Conservation (phyloP, 2,113 vertebrate species). For the Hippoglossus stenolepis region DNA sequence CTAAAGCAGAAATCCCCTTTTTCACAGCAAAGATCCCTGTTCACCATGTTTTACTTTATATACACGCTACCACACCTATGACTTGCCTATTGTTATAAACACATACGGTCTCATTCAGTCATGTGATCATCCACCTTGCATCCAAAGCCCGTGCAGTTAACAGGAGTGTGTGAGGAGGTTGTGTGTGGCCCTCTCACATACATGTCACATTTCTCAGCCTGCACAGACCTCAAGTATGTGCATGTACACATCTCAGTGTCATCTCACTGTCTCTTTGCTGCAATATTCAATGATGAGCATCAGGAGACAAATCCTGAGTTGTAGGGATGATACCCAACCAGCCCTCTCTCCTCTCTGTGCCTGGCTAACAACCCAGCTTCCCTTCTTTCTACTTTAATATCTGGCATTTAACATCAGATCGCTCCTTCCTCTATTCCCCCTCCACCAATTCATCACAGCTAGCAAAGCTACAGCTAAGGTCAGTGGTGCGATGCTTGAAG, state of each 20-base stretch:
- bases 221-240: no score
- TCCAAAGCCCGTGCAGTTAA: conserved; percentile 29
- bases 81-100: not conserved
- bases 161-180: conserved; percentile 27
- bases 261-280: not conserved
- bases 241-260: no score
- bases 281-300: not conserved
- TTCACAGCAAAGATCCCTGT: not conserved
- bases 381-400: no score
- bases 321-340: not conserved
- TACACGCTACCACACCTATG: not conserved
- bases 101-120: not conserved
- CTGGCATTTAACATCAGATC: not conserved
- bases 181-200: conserved; percentile 29
- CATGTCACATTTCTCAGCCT: conserved; percentile 50
- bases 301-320: not conserved
- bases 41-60: not conserved
- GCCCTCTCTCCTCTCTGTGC: not conserved
- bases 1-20: not conserved
- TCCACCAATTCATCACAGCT: not conserved
- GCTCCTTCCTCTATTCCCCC: no score
- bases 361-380: no score
- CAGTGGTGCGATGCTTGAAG: not conserved
- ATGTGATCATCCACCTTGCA: conserved; percentile 1
- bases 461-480: not conserved